Evolutionary conservation across 2,113 vertebrate genomes (phyloP).

Genomic region (Cephalophus harveyi): DNA sequence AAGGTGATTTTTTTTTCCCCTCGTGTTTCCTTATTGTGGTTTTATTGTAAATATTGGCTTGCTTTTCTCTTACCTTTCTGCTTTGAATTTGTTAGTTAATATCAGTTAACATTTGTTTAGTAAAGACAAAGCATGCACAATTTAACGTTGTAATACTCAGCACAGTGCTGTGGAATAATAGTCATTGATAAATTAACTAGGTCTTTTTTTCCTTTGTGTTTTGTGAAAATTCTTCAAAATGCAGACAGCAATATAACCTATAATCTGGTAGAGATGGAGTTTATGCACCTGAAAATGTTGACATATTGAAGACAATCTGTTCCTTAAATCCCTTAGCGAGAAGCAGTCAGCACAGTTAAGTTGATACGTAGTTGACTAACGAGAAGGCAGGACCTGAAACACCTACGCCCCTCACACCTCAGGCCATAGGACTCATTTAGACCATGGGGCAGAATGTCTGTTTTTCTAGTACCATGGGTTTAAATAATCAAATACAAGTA

Average conservation of each 20-base stretch:
- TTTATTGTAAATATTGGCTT: constrained; percentile 9
- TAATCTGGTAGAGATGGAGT: background rate
- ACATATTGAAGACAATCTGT: background rate
- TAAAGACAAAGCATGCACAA: background rate
- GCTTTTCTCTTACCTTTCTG: constrained; percentile 18
- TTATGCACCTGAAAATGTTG: constrained; percentile 2
- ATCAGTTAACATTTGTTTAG: background rate
- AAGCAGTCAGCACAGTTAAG: background rate
- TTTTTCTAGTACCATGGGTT: constrained; percentile 5
- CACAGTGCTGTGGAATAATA: background rate
- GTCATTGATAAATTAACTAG: background rate
- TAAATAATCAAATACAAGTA: background rate
- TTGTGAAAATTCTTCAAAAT: constrained; percentile 35
- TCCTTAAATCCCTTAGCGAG: background rate
- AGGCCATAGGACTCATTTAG: background rate
- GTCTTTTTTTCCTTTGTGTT: background rate
- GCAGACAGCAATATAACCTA: background rate
- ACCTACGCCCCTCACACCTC: too few relatives aligned
- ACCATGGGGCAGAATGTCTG: background rate
- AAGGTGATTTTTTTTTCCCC: background rate
- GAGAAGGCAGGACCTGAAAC: background rate
- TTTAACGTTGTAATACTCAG: background rate
- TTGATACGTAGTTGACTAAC: background rate
- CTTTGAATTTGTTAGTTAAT: background rate
- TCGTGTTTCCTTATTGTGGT: background rate